Base-by-base conservation (phyloP, 2,888 invertebrate species). In the Crocallis elinguaria region DNA sequence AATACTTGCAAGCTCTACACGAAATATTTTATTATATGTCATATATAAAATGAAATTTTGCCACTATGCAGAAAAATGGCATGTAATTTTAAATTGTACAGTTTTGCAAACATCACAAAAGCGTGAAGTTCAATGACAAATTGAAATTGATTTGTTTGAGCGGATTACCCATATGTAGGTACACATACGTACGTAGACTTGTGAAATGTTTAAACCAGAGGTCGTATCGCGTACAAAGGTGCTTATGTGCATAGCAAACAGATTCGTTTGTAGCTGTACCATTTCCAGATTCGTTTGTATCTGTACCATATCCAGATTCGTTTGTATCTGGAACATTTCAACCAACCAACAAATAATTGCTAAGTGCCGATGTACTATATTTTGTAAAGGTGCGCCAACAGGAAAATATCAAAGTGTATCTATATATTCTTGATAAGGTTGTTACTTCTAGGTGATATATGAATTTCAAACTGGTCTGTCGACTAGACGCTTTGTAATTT, bases 121-220 rank as follows among this genome's bases (percentile, higher is more conserved):
- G 41, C 53, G 33, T 58, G 58, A 63, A 63, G 60, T 63, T 60
- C 60, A 63, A 63, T 56, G 51, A 43, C 56, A 51, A 44, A 46
- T 56, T 45, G 17, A 55, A 56, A 58, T 56, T 12, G 36, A 45
- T 53, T 39, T 32, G 13, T 51, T 56, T 52, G 58, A 62, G 46
- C 53, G 57, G 50, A 51, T 51, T 49, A 45, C 39, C n/a, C 21
- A 14, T 25, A n/a, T n/a, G 23, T 17, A 13, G 11, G 25, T 33
- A 13, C 7, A 33, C 16, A 7, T 33, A 33, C 14, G 7, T 7
- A 41, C n/a, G n/a, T n/a, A n/a, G n/a, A 19, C 48, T 51, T 38
- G 58, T 36, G 50, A 45, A 53, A 49, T 52, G 25, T 29, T 35
- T 27, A 36, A 35, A 52, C 23, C 17, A 51, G 30, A 57, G 54